These are phyloP conservation scores for Drosophila paramelanica DNA, from an alignment of 2,888 invertebrate genomes.

Conservation along the genomic window DNA sequence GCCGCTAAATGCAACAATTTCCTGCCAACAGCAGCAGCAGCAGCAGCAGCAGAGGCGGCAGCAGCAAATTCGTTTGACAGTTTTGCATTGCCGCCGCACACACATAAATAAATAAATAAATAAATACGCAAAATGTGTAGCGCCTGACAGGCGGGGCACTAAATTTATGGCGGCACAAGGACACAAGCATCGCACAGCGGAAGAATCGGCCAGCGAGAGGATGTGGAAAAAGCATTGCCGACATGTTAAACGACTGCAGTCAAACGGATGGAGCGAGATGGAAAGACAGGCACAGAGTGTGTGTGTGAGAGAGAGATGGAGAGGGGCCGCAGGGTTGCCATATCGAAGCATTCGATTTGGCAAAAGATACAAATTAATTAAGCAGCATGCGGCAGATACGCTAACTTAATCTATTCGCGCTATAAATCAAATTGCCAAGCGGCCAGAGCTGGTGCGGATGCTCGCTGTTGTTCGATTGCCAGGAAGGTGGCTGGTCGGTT, in stretches of 20 bases:
- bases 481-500: slow-evolving; percentile 20
- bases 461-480: slow-evolving; percentile 24
- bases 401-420: slow-evolving; percentile 83
- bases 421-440: slow-evolving; percentile 81
- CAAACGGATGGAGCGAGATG: slow-evolving; percentile 48
- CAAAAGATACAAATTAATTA: slow-evolving; percentile 84
- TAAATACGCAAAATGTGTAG: slow-evolving; percentile 74
- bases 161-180: slow-evolving; percentile 77
- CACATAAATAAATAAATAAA: slow-evolving; percentile 69
- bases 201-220: slow-evolving; percentile 45
- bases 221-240: slow-evolving; percentile 53
- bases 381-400: slow-evolving; percentile 83
- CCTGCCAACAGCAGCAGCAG: slow-evolving; percentile 51
- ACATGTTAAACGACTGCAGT: slow-evolving; percentile 75
- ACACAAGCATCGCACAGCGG: slow-evolving; percentile 74
- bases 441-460: slow-evolving; percentile 33
- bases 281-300: neutral
- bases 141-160: slow-evolving; percentile 72
- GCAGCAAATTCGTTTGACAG: slow-evolving; percentile 69
- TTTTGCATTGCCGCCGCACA: slow-evolving; percentile 53
- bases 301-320: neutral
- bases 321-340: neutral
- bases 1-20: slow-evolving; percentile 71
- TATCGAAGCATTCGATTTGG: slow-evolving; percentile 78
- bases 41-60: slow-evolving; percentile 10